phyloP scores from a whole-genome alignment of 2,113 vertebrate genomes.

The Scatophagus argus region DNA sequence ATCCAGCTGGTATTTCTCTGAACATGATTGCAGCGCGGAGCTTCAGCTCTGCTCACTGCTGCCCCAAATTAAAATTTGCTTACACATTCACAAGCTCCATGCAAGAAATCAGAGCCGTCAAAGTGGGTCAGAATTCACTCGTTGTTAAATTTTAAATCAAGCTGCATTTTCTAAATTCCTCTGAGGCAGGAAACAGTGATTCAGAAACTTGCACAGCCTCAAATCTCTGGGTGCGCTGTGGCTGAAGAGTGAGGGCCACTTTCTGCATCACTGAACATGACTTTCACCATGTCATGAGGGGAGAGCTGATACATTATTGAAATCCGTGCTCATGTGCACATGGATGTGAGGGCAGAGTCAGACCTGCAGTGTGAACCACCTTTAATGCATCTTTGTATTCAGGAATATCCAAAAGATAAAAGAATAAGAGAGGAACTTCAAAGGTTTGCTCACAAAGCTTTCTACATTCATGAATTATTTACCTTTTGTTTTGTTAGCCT shows the following conservation, averaged over 20 bases:
- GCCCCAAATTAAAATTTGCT: slow-evolving; percentile 12
- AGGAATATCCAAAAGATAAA: neutral
- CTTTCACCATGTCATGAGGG: slow-evolving; percentile 10
- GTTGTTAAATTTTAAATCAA: slow-evolving; percentile 45
- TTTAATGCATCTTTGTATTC: neutral
- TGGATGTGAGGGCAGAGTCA: neutral
- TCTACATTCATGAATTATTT: slow-evolving; percentile 56
- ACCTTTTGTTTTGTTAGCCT: slow-evolving; percentile 45
- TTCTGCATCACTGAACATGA: slow-evolving; percentile 21
- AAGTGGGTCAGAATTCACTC: slow-evolving; percentile 28
- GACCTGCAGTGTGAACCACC: neutral
- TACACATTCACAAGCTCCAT: slow-evolving; percentile 19
- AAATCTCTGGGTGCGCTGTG: slow-evolving; percentile 3
- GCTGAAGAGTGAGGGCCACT: neutral
- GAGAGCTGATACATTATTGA: slow-evolving; percentile 67
- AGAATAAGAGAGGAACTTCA: neutral
- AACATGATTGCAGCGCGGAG: neutral
- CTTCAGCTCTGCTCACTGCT: slow-evolving; percentile 12
- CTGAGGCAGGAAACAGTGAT: slow-evolving; percentile 23
- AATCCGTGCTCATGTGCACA: neutral
- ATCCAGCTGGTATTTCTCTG: slow-evolving; percentile 27
- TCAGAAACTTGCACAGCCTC: slow-evolving; percentile 16
- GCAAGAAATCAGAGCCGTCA: neutral
- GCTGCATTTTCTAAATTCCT: slow-evolving; percentile 33
- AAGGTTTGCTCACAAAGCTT: neutral